Base-by-base conservation (phyloP, 2,888 invertebrate genomes). In the Candidula unifasciata region DNA sequence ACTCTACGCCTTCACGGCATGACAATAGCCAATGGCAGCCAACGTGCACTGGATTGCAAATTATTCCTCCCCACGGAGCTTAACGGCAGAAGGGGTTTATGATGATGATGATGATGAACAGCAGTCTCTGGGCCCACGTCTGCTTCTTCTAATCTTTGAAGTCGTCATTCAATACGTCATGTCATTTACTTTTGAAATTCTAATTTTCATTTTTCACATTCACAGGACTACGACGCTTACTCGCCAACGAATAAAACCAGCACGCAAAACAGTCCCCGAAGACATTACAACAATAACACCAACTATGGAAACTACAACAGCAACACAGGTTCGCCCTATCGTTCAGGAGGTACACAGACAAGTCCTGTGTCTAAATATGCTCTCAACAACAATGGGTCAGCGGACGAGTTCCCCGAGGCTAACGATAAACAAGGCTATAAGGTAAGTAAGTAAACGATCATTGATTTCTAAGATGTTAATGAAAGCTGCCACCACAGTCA, bases 341-440 rank as follows among this genome's bases (percentile, higher is more conserved):
- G 44, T 2, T 21, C 64, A 73, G 64, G 44, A 10, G 37, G 44
- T 10, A 60, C 57, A 10, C 77, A 77, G 33, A 77, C 77, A 3
- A 52, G 68, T 52, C 69, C 68, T 0, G 37, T 79, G 64, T 71
- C 71, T 54, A 71, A 68, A 69, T 83, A 83, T n/a, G 79, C 73
- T 5, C 24, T 71, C 71, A 71, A 44, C 35, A 66, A 76, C 33
- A 83, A 60, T 44, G 79, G 79, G 6, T 71, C 83, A n/a, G 21
- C 44, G 24, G 79, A 52, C 6, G 83, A 73, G 3, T 68, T 73
- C 60, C 76, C 83, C 3, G 86, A 86, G 44, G 66, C 86, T n/a
- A 87, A 87, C 60, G 89, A 89, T 76, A 89, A 89, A 76, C 73
- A 74, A 16, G 89, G 89, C 3, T 90, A 89, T 80, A 90, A 89